phyloP scores from a whole-genome alignment of 2,888 invertebrate species.

The Synergus laeviventris region DNA sequence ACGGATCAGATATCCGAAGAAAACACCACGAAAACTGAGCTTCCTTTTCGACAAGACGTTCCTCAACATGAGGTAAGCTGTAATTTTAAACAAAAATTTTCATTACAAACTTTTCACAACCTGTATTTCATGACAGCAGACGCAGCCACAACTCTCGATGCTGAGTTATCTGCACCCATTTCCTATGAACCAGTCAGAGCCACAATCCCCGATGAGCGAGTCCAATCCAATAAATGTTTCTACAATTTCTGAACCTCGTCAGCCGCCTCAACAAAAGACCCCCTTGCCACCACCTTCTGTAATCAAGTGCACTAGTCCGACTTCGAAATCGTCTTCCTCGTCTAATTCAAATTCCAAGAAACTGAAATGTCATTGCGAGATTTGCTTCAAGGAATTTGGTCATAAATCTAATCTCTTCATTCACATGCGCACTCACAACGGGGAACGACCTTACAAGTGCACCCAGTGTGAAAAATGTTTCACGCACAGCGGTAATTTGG shows the following conservation, averaged over 20 bases:
- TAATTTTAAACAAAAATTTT: not conserved
- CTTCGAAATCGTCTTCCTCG: conserved; percentile 60
- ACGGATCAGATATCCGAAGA: conserved; percentile 65
- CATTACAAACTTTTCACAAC: not conserved
- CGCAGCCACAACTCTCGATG: conserved; percentile 60
- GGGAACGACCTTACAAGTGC: conserved; percentile 74
- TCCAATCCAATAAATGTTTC: conserved; percentile 54
- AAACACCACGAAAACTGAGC: conserved; percentile 65
- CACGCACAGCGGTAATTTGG: conserved; percentile 73
- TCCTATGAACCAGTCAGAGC: conserved; percentile 47
- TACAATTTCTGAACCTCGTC: conserved; percentile 46
- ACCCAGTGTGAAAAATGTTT: conserved; percentile 74
- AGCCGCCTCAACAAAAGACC: conserved; percentile 42
- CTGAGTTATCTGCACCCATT: conserved; percentile 60
- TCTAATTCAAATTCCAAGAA: conserved; percentile 62
- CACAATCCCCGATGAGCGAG: conserved; percentile 48
- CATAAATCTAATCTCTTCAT: conserved; percentile 74
- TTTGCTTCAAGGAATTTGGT: conserved; percentile 74
- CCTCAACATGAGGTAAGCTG: conserved; percentile 62
- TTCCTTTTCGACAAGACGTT: conserved; percentile 61
- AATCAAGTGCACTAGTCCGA: conserved; percentile 65
- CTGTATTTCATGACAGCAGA: conserved; percentile 51
- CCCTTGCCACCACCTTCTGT: conserved; percentile 55
- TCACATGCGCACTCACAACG: conserved; percentile 74
- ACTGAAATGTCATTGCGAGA: conserved; percentile 73